Conservation (phyloP, 2,797 vertebrate genomes). For the Distichodus sexfasciatus region DNA sequence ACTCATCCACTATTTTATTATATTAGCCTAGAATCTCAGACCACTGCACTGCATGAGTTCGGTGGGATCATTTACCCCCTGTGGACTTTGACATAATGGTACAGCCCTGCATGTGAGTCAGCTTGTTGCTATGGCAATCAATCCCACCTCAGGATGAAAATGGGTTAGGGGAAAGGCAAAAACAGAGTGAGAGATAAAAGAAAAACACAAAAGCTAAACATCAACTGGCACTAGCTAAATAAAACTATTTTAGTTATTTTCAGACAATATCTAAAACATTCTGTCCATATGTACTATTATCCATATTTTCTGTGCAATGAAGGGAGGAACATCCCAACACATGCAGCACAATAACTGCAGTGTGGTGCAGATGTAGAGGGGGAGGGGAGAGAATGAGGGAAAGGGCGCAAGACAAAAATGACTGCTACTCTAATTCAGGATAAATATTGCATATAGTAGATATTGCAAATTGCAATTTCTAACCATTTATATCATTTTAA, state of each 20-base stretch:
- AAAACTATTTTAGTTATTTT: too few species aligned
- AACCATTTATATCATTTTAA: too few species aligned
- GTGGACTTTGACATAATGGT: slow-evolving; percentile 64
- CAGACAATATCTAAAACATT: too few species aligned
- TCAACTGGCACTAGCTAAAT: too few species aligned
- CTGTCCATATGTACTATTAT: not conserved
- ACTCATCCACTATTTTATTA: slow-evolving; percentile 36
- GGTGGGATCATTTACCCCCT: slow-evolving; percentile 69
- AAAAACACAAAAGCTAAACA: not conserved
- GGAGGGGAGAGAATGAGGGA: slow-evolving; percentile 59
- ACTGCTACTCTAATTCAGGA: too few species aligned
- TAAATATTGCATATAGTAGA: too few species aligned
- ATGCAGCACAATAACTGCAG: slow-evolving; percentile 32
- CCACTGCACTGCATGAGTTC: slow-evolving; percentile 36
- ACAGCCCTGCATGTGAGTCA: slow-evolving; percentile 73
- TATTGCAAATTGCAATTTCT: too few species aligned
- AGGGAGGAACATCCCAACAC: not conserved
- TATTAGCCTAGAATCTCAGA: slow-evolving; percentile 28
- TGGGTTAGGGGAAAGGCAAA: not conserved
- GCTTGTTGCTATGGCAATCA: slow-evolving; percentile 78
- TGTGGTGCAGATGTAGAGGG: slow-evolving; percentile 71
- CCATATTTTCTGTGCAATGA: not conserved
- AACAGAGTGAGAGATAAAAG: not conserved
- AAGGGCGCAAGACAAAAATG: slow-evolving; percentile 1
- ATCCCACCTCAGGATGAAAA: slow-evolving; percentile 56